These are phyloP conservation scores for Pinctada fucata DNA, from an alignment of 2,888 invertebrate species.

Conservation along the genomic window DNA sequence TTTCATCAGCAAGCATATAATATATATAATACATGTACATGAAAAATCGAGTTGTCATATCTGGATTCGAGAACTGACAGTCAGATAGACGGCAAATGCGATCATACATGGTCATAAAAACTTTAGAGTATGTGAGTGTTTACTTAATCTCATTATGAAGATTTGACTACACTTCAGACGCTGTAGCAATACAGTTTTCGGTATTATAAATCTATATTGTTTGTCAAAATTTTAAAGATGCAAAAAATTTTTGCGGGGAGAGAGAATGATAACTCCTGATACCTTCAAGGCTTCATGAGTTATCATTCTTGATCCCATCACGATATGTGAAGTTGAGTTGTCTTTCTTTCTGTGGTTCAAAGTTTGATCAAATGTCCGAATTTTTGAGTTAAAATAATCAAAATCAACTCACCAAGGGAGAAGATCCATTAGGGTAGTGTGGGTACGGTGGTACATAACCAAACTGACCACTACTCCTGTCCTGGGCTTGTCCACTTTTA, in stretches of 20 bases:
- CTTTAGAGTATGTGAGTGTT: too few relatives aligned
- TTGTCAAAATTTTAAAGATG: neutral
- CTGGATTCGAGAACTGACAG: neutral
- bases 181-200: neutral
- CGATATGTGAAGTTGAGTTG: constrained; percentile 8
- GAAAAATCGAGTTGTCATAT: neutral
- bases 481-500: constrained; percentile 47
- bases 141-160: neutral
- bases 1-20: too few relatives aligned
- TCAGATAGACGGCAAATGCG: too few relatives aligned
- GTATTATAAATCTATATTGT: neutral
- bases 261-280: too few relatives aligned
- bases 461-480: constrained; percentile 53
- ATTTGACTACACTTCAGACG: neutral
- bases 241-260: too few relatives aligned
- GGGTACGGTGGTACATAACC: constrained; percentile 62
- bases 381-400: neutral
- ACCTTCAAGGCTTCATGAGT: constrained; percentile 9
- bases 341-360: constrained; percentile 10
- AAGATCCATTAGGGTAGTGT: constrained; percentile 62
- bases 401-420: constrained; percentile 56
- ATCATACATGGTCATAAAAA: too few relatives aligned
- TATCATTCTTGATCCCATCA: constrained; percentile 2
- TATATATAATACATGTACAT: too few relatives aligned
- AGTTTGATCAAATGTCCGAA: too few relatives aligned